Percentiles rank a stretch among this genome's conserved stretches.
Evolutionary conservation across 2,888 invertebrate species (phyloP).

Genomic region (Liodrosophila aerea): DNA sequence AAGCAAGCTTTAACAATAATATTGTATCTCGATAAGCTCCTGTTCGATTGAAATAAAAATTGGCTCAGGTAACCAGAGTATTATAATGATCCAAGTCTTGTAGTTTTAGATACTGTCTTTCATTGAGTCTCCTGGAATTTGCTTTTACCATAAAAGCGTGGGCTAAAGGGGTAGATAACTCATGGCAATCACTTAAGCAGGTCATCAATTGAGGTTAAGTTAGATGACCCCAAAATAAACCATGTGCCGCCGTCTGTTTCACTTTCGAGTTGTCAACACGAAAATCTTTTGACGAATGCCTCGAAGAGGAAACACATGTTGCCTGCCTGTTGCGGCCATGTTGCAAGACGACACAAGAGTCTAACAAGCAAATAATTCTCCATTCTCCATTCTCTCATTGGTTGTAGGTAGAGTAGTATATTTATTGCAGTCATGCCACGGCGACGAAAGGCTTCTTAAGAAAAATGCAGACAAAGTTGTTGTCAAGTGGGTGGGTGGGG

Average conservation of each 20-base stretch:
- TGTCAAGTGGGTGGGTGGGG: background rate
- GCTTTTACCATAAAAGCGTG: constrained; percentile 2
- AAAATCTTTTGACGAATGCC: constrained; percentile 48
- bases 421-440: constrained; percentile 60
- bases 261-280: constrained; percentile 50
- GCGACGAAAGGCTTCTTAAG: constrained; percentile 73
- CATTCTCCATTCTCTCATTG: constrained; percentile 64
- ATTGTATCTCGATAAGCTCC: too few relatives aligned
- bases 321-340: constrained; percentile 57
- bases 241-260: constrained; percentile 10
- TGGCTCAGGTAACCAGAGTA: too few relatives aligned
- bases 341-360: constrained; percentile 56
- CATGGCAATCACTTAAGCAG: constrained; percentile 28
- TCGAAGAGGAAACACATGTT: constrained; percentile 49
- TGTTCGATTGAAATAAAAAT: too few relatives aligned
- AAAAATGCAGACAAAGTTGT: constrained; percentile 32
- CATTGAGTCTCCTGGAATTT: too few relatives aligned
- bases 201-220: constrained; percentile 11
- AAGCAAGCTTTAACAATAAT: too few relatives aligned
- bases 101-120: too few relatives aligned
- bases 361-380: constrained; percentile 70
- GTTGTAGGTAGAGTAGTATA: constrained; percentile 30
- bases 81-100: too few relatives aligned
- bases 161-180: constrained; percentile 31
- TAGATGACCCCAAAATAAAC: constrained; percentile 5